phyloP scores from a whole-genome alignment of 2,113 vertebrate genomes.

The Sinocyclocheilus anshuiensis region DNA sequence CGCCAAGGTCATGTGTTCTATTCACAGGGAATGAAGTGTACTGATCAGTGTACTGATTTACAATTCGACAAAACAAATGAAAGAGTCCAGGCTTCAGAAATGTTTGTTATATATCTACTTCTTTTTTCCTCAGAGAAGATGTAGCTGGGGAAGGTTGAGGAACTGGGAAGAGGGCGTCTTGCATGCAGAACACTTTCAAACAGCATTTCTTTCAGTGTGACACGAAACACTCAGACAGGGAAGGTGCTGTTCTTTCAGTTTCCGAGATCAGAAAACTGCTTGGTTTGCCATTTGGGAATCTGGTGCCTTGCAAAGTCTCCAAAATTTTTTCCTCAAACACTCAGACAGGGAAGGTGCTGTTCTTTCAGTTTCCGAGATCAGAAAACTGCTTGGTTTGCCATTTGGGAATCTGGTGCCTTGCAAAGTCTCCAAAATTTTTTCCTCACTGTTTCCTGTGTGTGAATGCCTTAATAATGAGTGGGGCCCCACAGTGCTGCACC shows the following conservation, averaged over 20 bases:
- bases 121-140: not conserved
- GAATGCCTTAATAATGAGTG: constrained; percentile 49
- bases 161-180: not conserved
- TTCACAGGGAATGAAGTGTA: no score
- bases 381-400: constrained; percentile 35
- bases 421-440: constrained; percentile 40
- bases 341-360: constrained; percentile 3
- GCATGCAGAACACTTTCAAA: constrained; percentile 10
- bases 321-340: constrained; percentile 12
- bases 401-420: constrained; percentile 39
- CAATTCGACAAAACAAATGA: not conserved
- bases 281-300: constrained; percentile 46
- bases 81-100: not conserved
- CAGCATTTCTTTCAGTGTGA: constrained; percentile 5
- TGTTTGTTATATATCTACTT: not conserved
- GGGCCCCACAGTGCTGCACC: constrained; percentile 56
- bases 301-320: constrained; percentile 36
- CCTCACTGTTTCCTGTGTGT: not conserved
- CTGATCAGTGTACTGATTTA: not conserved
- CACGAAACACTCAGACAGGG: not conserved
- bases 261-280: constrained; percentile 36
- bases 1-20: no score
- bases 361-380: constrained; percentile 38
- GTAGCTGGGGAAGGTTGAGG: constrained; percentile 20
- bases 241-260: constrained; percentile 10